Evolutionary conservation across 2,888 invertebrate genomes (phyloP), one percentile per base, ranked within the genome.

Genomic region (Eurytoma californica): DNA sequence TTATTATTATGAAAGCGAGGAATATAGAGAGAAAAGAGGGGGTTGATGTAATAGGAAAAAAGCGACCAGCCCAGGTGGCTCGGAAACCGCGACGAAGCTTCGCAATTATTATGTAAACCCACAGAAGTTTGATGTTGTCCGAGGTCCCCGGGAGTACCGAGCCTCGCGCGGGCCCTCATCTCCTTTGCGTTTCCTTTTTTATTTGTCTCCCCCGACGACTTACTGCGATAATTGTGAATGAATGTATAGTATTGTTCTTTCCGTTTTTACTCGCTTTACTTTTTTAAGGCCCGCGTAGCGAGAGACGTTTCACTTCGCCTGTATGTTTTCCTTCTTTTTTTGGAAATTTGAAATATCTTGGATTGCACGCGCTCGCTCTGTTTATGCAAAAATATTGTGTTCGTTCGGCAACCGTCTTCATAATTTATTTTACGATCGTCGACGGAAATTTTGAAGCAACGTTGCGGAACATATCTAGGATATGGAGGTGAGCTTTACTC

Each of bases 141-240:
- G 39, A 39, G 39, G 39, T 39, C 39, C 39, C 39, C 39, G 39
- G 39, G 7, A 39, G 39, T 39, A 39, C 39, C 39, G 39, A 39
- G 39, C 39, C 39, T 39, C 39, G 9, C 39, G 39, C 39, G 39
- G 39, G 39, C 9, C 39, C 39, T 39, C 39, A 39, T 39, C 39
- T 39, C 39, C 39, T 7, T 39, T 39, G 39, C 39, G 13, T 49
- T 63, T 66, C 39, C 39, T 63, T 63, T 63, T 39, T 20, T n/a
- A n/a, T n/a, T 67, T 63, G 20, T 39, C 55, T 24, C 65, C 39
- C 39, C 39, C 39, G 9, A 39, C 39, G 61, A 74, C 63, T 66
- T 60, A 20, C 53, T 66, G 47, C 74, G 61, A 72, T 76, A 76
- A 75, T 80, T 76, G 79, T 76, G 76, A 76, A 76, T 79, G 75